Evolutionary conservation across 2,888 invertebrate species (phyloP), one percentile per base, ranked within the genome.

Genomic region (Crossocerus cetratus): DNA sequence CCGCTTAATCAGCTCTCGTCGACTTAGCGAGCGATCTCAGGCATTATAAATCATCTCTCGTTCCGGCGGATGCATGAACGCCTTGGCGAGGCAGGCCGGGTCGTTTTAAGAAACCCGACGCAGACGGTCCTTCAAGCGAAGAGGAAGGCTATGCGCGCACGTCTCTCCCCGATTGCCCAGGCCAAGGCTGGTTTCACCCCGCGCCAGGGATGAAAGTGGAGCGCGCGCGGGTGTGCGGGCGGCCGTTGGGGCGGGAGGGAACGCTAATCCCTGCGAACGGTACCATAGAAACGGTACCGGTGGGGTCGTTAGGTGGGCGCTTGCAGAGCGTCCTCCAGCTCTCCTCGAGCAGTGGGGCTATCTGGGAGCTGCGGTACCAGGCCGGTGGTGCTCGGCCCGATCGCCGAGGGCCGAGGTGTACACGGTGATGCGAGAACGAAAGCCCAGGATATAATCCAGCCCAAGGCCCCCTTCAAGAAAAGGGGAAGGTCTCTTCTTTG

Each of bases 201-300:
- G 78, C 66, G 68, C 64, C 66, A 13, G 49, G 72, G 71, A 80
- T 82, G 81, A 82, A 83, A 81, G 78, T 82, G 80, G 77, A 78
- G 76, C 75, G 74, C 63, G 78, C 74, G 69, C 78, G 85, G n/a
- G n/a, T n/a, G n/a, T n/a, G n/a, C n/a, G n/a, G n/a, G n/a, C n/a
- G n/a, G n/a, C n/a, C n/a, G n/a, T n/a, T n/a, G n/a, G n/a, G n/a
- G n/a, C n/a, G n/a, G n/a, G n/a, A n/a, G 84, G 86, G 86, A 85
- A 82, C 80, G 83, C 81, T 87, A 87, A 87, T 87, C 86, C 84
- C 81, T 83, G 83, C 83, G 85, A 87, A 86, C 88, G 88, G 88
- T 88, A 88, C 89, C 89, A 88, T 88, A 88, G 88, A 88, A 88
- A 88, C 88, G 88, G 87, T 88, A 88, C 87, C 88, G 84, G 85